Evolutionary conservation across 2,113 vertebrate species (phyloP), one percentile per base, ranked within the genome.

Genomic region (Etheostoma spectabile): DNA sequence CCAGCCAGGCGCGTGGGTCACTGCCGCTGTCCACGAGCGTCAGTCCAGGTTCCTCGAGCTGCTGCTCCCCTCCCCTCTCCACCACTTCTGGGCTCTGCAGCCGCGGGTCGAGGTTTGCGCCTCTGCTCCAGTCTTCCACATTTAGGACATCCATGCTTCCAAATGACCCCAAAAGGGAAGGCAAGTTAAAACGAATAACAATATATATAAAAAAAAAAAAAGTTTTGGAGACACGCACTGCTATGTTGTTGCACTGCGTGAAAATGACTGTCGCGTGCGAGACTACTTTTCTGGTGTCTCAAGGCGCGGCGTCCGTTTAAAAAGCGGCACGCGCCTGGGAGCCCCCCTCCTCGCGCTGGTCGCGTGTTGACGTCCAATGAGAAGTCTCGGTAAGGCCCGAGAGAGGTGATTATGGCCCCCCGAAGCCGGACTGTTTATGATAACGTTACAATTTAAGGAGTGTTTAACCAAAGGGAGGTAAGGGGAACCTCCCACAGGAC

Each of bases 311-410:
- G 95, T 94, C 94, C 92, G 94, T 96, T 98, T 98, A 97, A 98
- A 96, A 96, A 96, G 96, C 96, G 97, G 97, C 97, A 98, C 97
- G 97, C 97, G 97, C 94, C 97, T 93, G 92, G 88, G 90, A 95
- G 95, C 96, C 96, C 94, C 96, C 96, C 95, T 96, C 95, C 96
- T 96, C 95, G 93, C 96, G 94, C 92, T 92, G 92, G 97, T 98
- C 97, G 97, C 97, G 97, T 98, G 97, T 96, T 92, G 82, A 81
- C 92, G 95, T 95, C 97, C 96, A 98, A 97, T 97, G 91, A 92
- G 93, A 91, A 93, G 92, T 76, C 84, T 86, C 75, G 80, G 52
- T 74, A 77, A 91, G 79, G 92, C 66, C 85, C 91, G 86, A 90
- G 92, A 94, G 92, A 94, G 83, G 82, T 81, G 91, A 93, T 93